Evolutionary conservation across 30 jellyfish, hydroid and myxozoan species (phyloP), one percentile per base, ranked within the genome.

Genomic region (Hydractinia echinata): DNA sequence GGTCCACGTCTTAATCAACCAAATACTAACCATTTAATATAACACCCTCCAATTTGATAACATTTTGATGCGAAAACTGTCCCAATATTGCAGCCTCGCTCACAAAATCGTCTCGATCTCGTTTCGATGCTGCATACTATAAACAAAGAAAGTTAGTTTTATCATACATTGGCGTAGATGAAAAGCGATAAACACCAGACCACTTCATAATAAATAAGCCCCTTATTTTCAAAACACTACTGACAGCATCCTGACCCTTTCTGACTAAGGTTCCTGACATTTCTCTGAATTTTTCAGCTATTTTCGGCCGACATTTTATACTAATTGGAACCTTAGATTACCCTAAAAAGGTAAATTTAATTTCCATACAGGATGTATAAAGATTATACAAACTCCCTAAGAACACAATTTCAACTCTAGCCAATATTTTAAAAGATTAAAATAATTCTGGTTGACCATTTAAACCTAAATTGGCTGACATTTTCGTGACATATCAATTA

Each of bases 1-100:
- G 44, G 2, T 30, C 3, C 9, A 64, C 39, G 7, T 13, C 39
- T 4, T 3, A 30, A 30, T 30, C 2, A 30, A 30, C 2, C n/a
- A 7, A 30, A 6, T 10, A 6, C 81, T 76, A 55, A 67, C 90
- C 87, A 48, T 82, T 82, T 53, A 82, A 19, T 13, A 82, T 62
- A 10, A 82, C 87, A 6, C 90, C 90, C 51, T 82, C 88, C 1
- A 82, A 82, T 10, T 10, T 10, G 51, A 82, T 60, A 54, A 82
- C 90, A 73, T 82, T 82, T 16, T 88, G 89, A 82, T 82, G 81
- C 13, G 52, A 19, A 58, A 82, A 82, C 51, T 82, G 90, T 44
- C 90, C 90, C 82, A 82, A 44, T 39, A 82, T 82, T 20, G 90
- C 90, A 7, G 90, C 90, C 56, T 82, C 90, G 49, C 90, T 72